phyloP scores from a whole-genome alignment of 2,797 vertebrate species.

The Brachyrhaphis roseni region DNA sequence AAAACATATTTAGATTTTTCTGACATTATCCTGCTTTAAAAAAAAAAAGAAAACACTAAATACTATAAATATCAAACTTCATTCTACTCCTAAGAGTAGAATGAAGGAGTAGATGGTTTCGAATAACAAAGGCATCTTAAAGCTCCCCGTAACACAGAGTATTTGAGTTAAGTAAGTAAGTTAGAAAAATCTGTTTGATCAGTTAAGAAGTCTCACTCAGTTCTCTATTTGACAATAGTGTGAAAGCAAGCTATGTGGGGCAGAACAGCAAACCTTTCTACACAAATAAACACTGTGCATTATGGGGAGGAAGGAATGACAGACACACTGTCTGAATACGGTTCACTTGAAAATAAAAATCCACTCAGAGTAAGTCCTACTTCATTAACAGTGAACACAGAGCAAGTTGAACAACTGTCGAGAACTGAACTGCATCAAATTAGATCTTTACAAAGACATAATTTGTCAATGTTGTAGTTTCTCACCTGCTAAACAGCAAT shows the following conservation, averaged over 20 bases:
- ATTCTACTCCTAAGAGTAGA: no score
- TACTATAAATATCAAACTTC: no score
- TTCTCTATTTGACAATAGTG: no score
- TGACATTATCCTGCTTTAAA: not conserved
- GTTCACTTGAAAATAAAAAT: conserved; percentile 46
- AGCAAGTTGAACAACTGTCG: not conserved
- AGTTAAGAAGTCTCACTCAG: no score
- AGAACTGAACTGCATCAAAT: not conserved
- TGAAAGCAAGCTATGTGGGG: not conserved
- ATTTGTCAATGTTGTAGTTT: not conserved
- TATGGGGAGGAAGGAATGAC: not conserved
- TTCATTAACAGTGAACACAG: not conserved
- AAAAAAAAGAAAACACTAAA: no score
- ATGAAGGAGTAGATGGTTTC: no score
- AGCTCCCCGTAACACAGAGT: no score
- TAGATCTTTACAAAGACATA: not conserved
- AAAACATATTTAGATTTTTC: not conserved
- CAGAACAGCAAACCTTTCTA: not conserved
- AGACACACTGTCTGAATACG: conserved; percentile 23
- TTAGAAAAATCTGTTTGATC: no score
- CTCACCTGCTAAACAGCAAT: not conserved
- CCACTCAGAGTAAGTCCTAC: conserved; percentile 16
- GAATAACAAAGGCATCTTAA: not conserved
- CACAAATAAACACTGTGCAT: not conserved
- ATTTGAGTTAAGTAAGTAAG: no score